These are phyloP conservation scores for Dolichoris vasculosae DNA, from an alignment of 1,140 invertebrate genomes.

Conservation along the genomic window DNA sequence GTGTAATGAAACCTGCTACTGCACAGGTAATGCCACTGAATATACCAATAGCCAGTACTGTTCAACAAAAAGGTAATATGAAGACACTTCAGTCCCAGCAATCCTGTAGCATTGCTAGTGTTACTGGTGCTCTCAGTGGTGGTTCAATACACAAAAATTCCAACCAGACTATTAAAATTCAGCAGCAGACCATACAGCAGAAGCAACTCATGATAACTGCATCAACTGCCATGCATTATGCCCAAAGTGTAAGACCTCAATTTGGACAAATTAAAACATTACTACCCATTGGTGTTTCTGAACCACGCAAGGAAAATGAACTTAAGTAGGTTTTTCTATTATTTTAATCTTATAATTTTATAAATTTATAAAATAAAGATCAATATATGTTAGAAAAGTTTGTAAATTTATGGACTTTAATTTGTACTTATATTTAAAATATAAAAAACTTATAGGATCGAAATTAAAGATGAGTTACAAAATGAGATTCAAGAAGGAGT, in stretches of 20 bases:
- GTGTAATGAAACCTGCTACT: constrained; percentile 56
- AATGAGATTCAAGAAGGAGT: constrained; percentile 63
- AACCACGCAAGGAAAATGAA: constrained; percentile 60
- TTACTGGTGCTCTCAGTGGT: neutral
- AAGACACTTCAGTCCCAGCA: constrained; percentile 26
- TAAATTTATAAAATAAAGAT: neutral
- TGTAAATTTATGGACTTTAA: neutral
- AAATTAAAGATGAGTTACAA: constrained; percentile 56
- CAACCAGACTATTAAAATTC: constrained; percentile 59
- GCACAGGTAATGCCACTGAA: constrained; percentile 53
- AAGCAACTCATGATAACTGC: constrained; percentile 61
- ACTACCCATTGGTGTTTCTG: constrained; percentile 57
- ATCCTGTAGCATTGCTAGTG: neutral
- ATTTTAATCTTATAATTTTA: constrained; percentile 21
- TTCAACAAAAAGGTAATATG: constrained; percentile 12
- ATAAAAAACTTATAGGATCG: constrained; percentile 57
- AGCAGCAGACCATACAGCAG: constrained; percentile 62
- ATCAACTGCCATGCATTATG: constrained; percentile 40
- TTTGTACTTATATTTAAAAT: neutral
- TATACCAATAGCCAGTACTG: constrained; percentile 20
- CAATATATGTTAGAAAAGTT: too few relatives aligned
- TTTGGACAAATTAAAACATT: constrained; percentile 66
- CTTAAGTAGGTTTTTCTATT: constrained; percentile 57
- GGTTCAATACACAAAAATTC: neutral
- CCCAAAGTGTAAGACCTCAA: constrained; percentile 57